A percentile compares a stretch with the other conserved stretches of the same genome.
Conservation (phyloP, 2,113 vertebrate genomes). For the Brevimyrus niger region DNA sequence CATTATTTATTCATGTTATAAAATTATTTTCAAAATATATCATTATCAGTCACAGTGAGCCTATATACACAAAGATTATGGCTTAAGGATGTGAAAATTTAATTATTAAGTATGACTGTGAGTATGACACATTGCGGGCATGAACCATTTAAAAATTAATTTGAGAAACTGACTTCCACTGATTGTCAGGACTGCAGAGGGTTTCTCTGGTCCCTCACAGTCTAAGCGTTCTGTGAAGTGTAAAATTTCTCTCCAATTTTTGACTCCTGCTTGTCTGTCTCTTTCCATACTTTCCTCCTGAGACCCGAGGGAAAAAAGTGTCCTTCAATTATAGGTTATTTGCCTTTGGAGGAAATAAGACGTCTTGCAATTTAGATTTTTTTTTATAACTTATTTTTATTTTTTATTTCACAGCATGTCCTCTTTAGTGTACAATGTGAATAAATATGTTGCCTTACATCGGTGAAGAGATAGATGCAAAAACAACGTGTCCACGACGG, state of each 20-base stretch:
- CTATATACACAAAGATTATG: not conserved
- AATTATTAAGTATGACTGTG: not conserved
- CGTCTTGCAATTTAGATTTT: too few species aligned
- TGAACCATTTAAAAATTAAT: not conserved
- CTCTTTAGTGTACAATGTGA: too few species aligned
- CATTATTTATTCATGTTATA: not conserved
- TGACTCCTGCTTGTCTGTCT: not conserved
- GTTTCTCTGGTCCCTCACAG: not conserved
- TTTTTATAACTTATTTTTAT: too few species aligned
- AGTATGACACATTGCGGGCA: not conserved
- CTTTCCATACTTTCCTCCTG: too few species aligned
- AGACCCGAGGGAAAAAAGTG: too few species aligned
- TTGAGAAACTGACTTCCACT: not conserved
- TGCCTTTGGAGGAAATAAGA: too few species aligned
- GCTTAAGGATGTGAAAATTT: not conserved
- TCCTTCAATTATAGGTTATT: too few species aligned
- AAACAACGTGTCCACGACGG: too few species aligned
- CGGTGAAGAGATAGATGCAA: too few species aligned
- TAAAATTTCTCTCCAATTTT: not conserved
- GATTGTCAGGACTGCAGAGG: not conserved
- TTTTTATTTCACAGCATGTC: too few species aligned
- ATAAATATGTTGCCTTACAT: too few species aligned
- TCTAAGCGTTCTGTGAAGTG: not conserved
- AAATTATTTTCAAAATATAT: not conserved
- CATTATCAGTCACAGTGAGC: not conserved